Conservation (phyloP, 2,888 invertebrate genomes). For the Gari tellinella region DNA sequence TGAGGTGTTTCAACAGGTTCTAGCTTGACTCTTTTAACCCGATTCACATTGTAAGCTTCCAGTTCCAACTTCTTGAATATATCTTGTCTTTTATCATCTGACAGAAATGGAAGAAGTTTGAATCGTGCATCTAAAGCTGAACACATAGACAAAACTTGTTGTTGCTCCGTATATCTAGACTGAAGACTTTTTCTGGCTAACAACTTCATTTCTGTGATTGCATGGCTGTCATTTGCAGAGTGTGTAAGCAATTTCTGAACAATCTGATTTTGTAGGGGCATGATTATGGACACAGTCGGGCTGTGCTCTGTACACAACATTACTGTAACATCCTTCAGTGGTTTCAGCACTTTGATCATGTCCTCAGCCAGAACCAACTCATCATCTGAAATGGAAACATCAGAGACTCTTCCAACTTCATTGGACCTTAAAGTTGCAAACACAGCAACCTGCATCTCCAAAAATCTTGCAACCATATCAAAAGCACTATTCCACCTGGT, state of each 20-base stretch:
- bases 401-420: constrained; percentile 20
- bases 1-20: no score
- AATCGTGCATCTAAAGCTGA: constrained; percentile 39
- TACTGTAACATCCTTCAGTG: constrained; percentile 37
- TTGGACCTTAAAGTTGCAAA: constrained; percentile 23
- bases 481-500: constrained; percentile 48
- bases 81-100: constrained; percentile 10
- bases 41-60: constrained; percentile 1
- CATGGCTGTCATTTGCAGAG: background rate
- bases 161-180: constrained; percentile 6
- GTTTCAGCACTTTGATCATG: constrained; percentile 26
- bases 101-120: constrained; percentile 29
- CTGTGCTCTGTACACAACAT: constrained; percentile 32
- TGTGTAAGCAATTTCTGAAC: constrained; percentile 5
- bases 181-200: constrained; percentile 1
- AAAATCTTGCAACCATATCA: constrained; percentile 34
- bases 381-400: constrained; percentile 17
- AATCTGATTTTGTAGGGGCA: constrained; percentile 25
- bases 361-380: constrained; percentile 41
- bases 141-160: constrained; percentile 4
- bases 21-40: no score
- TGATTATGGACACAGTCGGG: constrained; percentile 45
- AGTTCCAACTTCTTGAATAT: constrained; percentile 13
- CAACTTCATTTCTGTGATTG: constrained; percentile 6
- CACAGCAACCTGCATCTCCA: constrained; percentile 40